Evolutionary conservation across 2,113 vertebrate genomes (phyloP).

Genomic region (Xiphophorus hellerii): DNA sequence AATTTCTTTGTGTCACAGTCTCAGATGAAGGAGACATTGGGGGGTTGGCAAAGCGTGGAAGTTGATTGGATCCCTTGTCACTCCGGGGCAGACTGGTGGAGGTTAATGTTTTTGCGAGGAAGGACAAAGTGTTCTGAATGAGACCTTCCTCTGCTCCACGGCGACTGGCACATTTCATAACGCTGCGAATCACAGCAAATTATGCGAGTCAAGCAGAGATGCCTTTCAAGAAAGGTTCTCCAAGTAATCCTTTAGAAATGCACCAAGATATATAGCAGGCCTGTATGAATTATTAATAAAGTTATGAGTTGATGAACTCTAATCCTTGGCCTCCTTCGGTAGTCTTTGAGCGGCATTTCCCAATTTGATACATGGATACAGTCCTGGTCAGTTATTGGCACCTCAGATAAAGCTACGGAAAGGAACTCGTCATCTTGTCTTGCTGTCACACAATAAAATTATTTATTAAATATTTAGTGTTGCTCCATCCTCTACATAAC

Average conservation of each 20-base stretch:
- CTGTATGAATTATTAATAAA: neutral
- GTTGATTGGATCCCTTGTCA: constrained; percentile 61
- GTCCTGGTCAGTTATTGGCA: neutral
- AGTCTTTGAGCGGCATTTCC: neutral
- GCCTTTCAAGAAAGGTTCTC: constrained; percentile 7
- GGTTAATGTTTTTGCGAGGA: constrained; percentile 58
- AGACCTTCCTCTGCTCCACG: constrained; percentile 6
- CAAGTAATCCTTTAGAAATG: neutral
- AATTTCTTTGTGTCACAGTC: constrained; percentile 59
- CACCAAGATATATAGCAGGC: neutral
- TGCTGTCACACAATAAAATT: too few relatives aligned
- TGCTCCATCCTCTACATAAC: too few relatives aligned
- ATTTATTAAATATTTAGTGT: too few relatives aligned
- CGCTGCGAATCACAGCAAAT: neutral
- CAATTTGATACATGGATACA: neutral
- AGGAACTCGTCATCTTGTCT: too few relatives aligned
- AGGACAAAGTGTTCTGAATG: constrained; percentile 49
- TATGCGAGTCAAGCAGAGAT: neutral
- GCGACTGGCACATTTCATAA: neutral
- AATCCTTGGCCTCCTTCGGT: neutral
- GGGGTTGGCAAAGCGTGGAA: constrained; percentile 48
- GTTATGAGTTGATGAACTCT: neutral
- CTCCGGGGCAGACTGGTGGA: constrained; percentile 46
- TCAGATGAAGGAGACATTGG: constrained; percentile 35
- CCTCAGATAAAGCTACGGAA: neutral